Evolutionary conservation across 2,113 vertebrate species (phyloP).

Genomic region (Myrmophylax atrothorax): DNA sequence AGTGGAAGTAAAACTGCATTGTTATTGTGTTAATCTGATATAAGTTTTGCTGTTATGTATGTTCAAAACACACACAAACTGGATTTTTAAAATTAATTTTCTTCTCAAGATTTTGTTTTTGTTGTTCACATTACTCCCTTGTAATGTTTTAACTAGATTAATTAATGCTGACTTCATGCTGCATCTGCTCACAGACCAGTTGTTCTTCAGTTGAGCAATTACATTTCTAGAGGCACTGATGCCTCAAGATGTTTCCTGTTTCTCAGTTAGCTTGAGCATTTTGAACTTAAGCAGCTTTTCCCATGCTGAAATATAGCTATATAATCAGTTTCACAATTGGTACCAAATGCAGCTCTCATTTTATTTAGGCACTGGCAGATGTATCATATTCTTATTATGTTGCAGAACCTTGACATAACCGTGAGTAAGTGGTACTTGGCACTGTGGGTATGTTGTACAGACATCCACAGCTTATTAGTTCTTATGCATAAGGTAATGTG

Average conservation of each 20-base stretch:
- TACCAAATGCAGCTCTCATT: slow-evolving; percentile 23
- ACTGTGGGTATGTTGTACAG: background rate
- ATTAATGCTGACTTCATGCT: slow-evolving; percentile 65
- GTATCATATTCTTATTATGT: slow-evolving; percentile 4
- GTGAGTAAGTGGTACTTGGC: background rate
- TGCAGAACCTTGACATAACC: background rate
- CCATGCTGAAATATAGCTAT: slow-evolving; percentile 28
- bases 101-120: background rate
- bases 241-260: slow-evolving; percentile 58
- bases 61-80: background rate
- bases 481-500: background rate
- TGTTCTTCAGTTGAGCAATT: slow-evolving; percentile 51
- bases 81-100: background rate
- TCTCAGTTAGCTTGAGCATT: slow-evolving; percentile 26
- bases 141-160: slow-evolving; percentile 41
- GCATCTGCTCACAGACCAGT: slow-evolving; percentile 56
- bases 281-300: slow-evolving; percentile 43
- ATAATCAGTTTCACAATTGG: slow-evolving; percentile 42
- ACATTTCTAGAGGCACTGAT: slow-evolving; percentile 55
- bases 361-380: slow-evolving; percentile 34
- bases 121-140: background rate
- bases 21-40: background rate
- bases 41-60: background rate
- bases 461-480: background rate
- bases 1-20: background rate